Percentiles rank a stretch among this genome's conserved stretches.
Evolutionary conservation across 2,113 vertebrate species (phyloP).

Genomic region (Albula goreensis): DNA sequence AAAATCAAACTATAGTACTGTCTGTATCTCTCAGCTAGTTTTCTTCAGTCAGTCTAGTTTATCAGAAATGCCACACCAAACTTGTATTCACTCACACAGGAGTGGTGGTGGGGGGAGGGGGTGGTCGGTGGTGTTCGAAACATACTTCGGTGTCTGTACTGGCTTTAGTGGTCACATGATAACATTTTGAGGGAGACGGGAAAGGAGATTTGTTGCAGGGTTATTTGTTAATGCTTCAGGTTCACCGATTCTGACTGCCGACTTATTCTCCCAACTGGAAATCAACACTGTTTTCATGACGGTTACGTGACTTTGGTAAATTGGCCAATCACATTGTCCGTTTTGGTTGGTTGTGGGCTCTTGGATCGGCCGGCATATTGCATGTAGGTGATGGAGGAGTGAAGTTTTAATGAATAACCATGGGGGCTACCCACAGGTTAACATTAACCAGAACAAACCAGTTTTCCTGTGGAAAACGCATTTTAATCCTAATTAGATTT

Average conservation of each 20-base stretch:
- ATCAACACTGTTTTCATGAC: background rate
- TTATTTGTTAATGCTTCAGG: background rate
- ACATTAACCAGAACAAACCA: no score
- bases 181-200: background rate
- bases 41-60: background rate
- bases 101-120: background rate
- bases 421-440: no score
- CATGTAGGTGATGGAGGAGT: background rate
- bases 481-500: no score
- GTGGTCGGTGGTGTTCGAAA: background rate
- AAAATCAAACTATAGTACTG: constrained; percentile 3
- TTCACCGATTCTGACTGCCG: constrained; percentile 8
- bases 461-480: no score
- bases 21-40: background rate
- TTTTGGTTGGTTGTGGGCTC: background rate
- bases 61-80: background rate
- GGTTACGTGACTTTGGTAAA: background rate
- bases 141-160: background rate
- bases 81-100: background rate
- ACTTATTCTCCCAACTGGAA: background rate
- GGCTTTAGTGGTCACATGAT: background rate
- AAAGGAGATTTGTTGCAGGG: background rate
- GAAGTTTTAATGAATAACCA: no score
- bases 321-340: background rate
- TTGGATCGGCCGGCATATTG: background rate